Evolutionary conservation across 2,113 vertebrate genomes (phyloP).

Genomic region (Stictonetta naevosa): DNA sequence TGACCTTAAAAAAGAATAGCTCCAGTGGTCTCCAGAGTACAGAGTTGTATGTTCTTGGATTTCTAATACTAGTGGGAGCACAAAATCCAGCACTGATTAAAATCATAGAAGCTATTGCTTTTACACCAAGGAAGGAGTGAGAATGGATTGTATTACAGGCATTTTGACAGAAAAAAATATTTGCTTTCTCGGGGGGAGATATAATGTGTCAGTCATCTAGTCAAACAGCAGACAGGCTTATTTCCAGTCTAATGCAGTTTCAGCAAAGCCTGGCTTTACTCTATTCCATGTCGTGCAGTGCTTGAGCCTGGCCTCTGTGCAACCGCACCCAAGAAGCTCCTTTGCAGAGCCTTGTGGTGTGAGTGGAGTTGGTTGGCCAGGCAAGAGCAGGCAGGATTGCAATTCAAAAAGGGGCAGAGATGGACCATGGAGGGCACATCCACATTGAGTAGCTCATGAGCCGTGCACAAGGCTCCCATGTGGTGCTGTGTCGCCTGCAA

Average conservation of each 20-base stretch:
- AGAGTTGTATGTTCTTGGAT: conserved; percentile 45
- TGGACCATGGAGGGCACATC: background rate
- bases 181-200: conserved; percentile 35
- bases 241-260: background rate
- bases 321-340: background rate
- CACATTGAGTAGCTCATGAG: fast-evolving
- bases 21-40: conserved; percentile 10
- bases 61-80: conserved; percentile 13
- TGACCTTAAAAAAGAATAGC: conserved; percentile 55
- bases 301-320: fast-evolving
- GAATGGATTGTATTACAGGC: conserved; percentile 17
- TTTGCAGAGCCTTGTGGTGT: background rate
- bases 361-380: background rate
- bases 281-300: fast-evolving
- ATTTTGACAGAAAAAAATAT: conserved; percentile 54
- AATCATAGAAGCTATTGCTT: conserved; percentile 30
- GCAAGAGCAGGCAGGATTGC: fast-evolving
- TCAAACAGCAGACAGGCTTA: background rate
- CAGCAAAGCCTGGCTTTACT: background rate
- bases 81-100: conserved; percentile 43
- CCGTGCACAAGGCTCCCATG: fast-evolving
- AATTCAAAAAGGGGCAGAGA: background rate
- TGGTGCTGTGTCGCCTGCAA: background rate
- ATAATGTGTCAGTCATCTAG: background rate
- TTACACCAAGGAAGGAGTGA: background rate